Evolutionary conservation across 2,797 vertebrate genomes (phyloP).

Genomic region (Sternotherus odoratus): DNA sequence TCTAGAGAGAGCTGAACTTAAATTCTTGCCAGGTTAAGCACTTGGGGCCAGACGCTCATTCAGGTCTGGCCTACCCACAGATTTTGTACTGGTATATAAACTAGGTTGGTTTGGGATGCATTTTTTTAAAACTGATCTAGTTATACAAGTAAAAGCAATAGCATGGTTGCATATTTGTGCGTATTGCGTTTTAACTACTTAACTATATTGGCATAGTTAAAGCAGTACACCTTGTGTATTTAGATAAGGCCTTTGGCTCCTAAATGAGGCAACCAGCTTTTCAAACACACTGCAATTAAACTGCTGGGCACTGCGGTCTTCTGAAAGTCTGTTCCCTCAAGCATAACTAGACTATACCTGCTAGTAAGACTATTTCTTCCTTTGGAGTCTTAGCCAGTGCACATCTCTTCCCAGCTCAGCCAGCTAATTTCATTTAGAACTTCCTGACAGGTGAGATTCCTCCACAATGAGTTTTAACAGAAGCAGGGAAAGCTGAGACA

Average conservation of each 20-base stretch:
- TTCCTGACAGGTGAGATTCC: neutral
- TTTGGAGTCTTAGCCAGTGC: neutral
- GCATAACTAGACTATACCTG: neutral
- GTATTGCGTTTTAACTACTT: neutral
- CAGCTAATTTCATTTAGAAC: neutral
- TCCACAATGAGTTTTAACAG: neutral
- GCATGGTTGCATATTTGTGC: neutral
- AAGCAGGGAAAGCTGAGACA: neutral
- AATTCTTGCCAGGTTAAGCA: neutral
- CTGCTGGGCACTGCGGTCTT: neutral
- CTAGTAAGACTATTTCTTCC: neutral
- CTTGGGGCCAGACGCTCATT: neutral
- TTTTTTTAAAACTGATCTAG: neutral
- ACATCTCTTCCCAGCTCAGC: neutral
- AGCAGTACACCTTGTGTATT: neutral
- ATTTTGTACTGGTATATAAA: neutral
- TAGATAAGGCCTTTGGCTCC: neutral
- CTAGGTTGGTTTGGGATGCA: neutral
- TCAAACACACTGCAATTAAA: neutral
- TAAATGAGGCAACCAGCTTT: neutral
- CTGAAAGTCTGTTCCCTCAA: neutral
- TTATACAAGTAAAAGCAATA: neutral
- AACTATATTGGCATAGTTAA: neutral
- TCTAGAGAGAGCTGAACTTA: neutral
- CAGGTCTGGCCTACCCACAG: neutral